Base-by-base conservation (phyloP, 2,888 invertebrate genomes). In the Lysandra coridon region DNA sequence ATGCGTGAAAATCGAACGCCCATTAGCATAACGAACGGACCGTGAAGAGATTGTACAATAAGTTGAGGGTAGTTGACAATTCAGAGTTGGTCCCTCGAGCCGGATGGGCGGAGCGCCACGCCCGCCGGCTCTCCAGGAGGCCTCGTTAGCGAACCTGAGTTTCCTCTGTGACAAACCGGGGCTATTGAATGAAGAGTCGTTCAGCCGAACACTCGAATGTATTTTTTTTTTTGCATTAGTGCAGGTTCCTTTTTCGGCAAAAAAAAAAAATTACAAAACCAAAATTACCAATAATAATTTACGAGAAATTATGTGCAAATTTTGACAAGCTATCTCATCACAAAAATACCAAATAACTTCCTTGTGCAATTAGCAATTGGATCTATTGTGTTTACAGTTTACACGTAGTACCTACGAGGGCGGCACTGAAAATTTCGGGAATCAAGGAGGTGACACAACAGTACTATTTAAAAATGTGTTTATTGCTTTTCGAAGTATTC, bases 41-140 rank as follows among this genome's bases (percentile, higher is more conserved):
- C 81, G 78, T 81, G 74, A 81, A 81, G 80, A 82, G 81, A 79
- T 76, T 77, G 78, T 79, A 82, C 79, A 80, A 78, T 80, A 73
- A 80, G 73, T 80, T 80, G 82, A 85, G 83, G 84, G 86, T 85
- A 87, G 86, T 87, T 86, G 87, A 88, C 89, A 89, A 90, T 86
- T 84, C 83, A 82, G 84, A 82, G 83, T 83, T 86, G 87, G 90
- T 88, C 87, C 87, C 88, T 84, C 85, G 84, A 84, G 86, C 86
- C 84, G 87, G 86, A 88, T 88, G 88, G 91, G 91, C 91, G 91
- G 87, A 83, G 82, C 86, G 88, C 80, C 87, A 87, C 91, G 91
- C 91, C 91, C 82, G 85, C 79, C 84, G 83, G 83, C 86, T 82
- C 85, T 83, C 83, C 89, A 85, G 90, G 91, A 87, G 86, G 86